Percentiles rank a stretch among this genome's conserved stretches.
phyloP scores from a whole-genome alignment of 2,797 vertebrate genomes.

The Chelidonichthys spinosus region DNA sequence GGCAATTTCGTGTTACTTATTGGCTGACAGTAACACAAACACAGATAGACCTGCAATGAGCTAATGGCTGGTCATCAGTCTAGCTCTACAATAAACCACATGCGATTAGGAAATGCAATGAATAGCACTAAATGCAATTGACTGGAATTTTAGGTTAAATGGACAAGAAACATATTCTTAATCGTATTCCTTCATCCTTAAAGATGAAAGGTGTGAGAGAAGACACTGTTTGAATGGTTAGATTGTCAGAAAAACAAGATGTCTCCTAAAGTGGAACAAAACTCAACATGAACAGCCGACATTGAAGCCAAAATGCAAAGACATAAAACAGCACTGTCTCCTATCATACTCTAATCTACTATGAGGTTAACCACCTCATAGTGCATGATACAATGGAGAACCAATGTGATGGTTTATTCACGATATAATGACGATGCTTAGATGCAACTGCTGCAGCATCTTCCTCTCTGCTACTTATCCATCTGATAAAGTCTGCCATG shows the following conservation, averaged over 20 bases:
- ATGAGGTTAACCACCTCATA: background rate
- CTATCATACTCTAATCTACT: background rate
- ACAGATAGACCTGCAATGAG: background rate
- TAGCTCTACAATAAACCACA: background rate
- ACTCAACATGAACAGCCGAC: background rate
- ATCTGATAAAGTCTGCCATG: constrained; percentile 2
- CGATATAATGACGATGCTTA: background rate
- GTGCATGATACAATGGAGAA: background rate
- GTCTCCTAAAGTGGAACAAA: background rate
- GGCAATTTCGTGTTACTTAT: background rate
- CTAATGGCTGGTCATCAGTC: background rate
- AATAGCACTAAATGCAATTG: no score
- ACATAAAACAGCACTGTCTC: background rate
- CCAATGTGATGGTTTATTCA: background rate
- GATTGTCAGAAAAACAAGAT: background rate
- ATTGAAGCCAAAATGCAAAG: background rate
- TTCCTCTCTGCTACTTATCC: background rate
- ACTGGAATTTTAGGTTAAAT: background rate
- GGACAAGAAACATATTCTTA: background rate
- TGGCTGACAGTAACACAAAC: background rate
- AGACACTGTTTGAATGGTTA: background rate
- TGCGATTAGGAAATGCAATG: background rate
- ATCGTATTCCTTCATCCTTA: background rate
- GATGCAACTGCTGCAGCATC: constrained; percentile 4
- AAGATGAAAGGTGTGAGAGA: background rate